Evolutionary conservation across 2,113 vertebrate genomes (phyloP).

Genomic region (Protomyctophum bolini): DNA sequence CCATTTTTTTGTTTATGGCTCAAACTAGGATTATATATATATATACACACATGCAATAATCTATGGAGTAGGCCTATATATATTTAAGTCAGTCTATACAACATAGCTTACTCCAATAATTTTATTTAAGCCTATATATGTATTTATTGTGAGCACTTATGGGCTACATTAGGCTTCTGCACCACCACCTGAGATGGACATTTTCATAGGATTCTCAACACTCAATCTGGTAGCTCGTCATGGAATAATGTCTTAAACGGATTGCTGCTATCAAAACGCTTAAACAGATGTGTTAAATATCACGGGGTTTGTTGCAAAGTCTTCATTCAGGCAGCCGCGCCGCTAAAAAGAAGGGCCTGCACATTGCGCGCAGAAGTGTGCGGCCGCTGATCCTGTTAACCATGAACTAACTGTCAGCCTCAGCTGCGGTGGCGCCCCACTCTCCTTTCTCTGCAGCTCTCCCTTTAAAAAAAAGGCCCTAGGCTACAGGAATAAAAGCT

Average conservation of each 20-base stretch:
- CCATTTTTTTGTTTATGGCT: constrained; percentile 70
- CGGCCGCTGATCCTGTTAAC: constrained; percentile 98
- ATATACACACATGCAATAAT: not conserved
- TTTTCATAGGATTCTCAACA: constrained; percentile 76
- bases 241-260: constrained; percentile 79
- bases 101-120: too few relatives aligned
- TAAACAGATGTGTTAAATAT: constrained; percentile 98
- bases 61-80: too few relatives aligned
- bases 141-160: not conserved
- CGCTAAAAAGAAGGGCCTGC: constrained; percentile 56
- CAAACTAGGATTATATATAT: not conserved
- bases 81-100: too few relatives aligned
- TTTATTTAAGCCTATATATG: not conserved
- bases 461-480: constrained; percentile 65
- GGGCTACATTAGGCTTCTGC: not conserved
- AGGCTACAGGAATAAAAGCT: constrained; percentile 88
- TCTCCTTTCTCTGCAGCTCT: constrained; percentile 74
- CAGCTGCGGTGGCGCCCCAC: constrained; percentile 86
- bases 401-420: constrained; percentile 99
- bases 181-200: constrained; percentile 64
- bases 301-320: constrained; percentile 71
- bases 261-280: constrained; percentile 81
- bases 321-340: constrained; percentile 80
- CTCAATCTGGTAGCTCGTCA: constrained; percentile 77
- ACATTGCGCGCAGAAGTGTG: constrained; percentile 85